A percentile compares a stretch with the other conserved stretches of the same genome.
phyloP scores from a whole-genome alignment of 2,888 invertebrate genomes.

The Tinea pellionella region DNA sequence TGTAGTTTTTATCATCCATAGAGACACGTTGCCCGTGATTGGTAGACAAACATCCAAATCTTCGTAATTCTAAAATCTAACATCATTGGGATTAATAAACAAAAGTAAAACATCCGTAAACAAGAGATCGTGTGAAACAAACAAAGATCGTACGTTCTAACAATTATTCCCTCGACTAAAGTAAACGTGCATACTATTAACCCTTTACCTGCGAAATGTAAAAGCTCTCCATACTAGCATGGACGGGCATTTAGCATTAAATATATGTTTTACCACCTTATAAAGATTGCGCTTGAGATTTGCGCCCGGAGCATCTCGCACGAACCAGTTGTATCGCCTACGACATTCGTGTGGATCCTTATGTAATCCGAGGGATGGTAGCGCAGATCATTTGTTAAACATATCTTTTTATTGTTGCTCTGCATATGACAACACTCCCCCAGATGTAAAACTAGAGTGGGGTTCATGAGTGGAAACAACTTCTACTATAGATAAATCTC shows the following conservation, averaged over 20 bases:
- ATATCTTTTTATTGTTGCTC: too few species aligned
- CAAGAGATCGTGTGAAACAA: background rate
- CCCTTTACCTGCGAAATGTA: slow-evolving; percentile 1
- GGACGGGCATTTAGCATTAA: slow-evolving; percentile 14
- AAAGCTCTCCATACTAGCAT: background rate
- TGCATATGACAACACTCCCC: too few species aligned
- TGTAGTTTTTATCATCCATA: too few species aligned
- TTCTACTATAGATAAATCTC: too few species aligned
- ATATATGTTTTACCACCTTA: slow-evolving; percentile 66
- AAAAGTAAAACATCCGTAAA: background rate
- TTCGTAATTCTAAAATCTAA: too few species aligned
- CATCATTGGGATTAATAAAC: background rate
- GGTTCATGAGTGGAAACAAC: too few species aligned
- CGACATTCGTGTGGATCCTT: slow-evolving; percentile 9
- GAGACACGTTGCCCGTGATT: too few species aligned
- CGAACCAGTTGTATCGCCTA: slow-evolving; percentile 50
- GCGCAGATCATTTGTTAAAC: background rate
- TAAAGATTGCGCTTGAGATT: slow-evolving; percentile 60
- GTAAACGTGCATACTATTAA: slow-evolving; percentile 7
- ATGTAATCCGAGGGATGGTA: background rate
- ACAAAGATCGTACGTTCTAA: background rate
- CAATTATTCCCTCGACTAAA: background rate
- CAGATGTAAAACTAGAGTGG: too few species aligned
- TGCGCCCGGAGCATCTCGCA: slow-evolving; percentile 51
- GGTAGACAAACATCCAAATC: too few species aligned